These are phyloP conservation scores for Nomada fabriciana DNA, from an alignment of 2,888 invertebrate species.

Conservation along the genomic window DNA sequence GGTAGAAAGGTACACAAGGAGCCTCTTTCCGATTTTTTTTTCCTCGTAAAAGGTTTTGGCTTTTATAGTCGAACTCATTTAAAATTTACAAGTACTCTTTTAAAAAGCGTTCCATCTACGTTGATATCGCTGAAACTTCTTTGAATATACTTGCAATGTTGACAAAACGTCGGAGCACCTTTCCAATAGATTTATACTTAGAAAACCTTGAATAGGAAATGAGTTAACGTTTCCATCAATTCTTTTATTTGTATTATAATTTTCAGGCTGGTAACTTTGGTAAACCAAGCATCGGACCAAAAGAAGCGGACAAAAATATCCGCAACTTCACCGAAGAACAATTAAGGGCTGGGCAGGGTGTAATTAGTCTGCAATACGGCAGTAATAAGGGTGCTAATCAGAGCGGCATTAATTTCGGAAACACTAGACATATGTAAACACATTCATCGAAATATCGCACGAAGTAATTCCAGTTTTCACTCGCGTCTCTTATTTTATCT, in stretches of 20 bases:
- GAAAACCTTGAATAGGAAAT: no score
- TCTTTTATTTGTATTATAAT: neutral
- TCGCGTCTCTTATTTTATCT: conserved; percentile 55
- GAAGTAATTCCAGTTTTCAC: conserved; percentile 41
- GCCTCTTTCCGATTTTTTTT: neutral
- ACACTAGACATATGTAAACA: conserved; percentile 97
- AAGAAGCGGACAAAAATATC: conserved; percentile 97
- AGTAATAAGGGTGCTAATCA: conserved; percentile 99
- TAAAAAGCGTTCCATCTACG: neutral
- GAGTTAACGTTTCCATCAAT: neutral
- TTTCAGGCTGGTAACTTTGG: conserved; percentile 90
- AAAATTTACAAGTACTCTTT: neutral
- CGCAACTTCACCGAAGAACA: conserved; percentile 98
- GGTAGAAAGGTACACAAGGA: conserved; percentile 93
- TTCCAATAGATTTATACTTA: neutral
- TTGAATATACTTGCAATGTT: neutral
- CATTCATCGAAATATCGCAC: neutral
- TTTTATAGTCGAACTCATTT: neutral
- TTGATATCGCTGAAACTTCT: no score
- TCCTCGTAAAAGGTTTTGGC: neutral
- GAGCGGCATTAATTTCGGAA: conserved; percentile 98
- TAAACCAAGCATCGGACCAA: conserved; percentile 96
- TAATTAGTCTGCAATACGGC: conserved; percentile 98
- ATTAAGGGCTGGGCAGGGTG: conserved; percentile 95
- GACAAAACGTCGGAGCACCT: neutral